Base-by-base conservation (phyloP, 2,888 invertebrate species). In the Seladonia tumulorum region DNA sequence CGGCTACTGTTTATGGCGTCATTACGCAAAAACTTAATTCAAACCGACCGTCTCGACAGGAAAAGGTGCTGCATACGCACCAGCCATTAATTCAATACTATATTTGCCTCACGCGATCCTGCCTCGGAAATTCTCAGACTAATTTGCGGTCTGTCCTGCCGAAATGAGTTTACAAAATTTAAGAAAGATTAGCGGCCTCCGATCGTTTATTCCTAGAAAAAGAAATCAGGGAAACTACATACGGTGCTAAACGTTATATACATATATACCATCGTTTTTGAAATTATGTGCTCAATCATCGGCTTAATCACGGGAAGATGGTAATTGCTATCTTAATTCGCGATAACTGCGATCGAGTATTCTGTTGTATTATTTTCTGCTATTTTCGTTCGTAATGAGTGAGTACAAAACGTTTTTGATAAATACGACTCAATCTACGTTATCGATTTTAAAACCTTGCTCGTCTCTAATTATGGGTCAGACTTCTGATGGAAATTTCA, bases 1-100 rank as follows among this genome's bases (percentile, higher is more conserved):
- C 85, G 66, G 82, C 87, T 82, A 83, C 87, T 80, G 86, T 79
- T 81, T 81, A 77, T 72, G 49, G 66, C 49, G 60, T 79, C 73
- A 82, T 79, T 79, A 74, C 79, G 74, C 57, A 74, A 70, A 70
- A 73, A 79, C 57, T 60, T 79, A 47, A 79, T 82, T 74, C 73
- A 49, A 53, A 10, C 49, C 47, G 60, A 14, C 53, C 49, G 66
- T 53, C 39, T 29, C 25, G 47, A 29, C 81, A 42, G 79, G 75
- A 53, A 74, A 80, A 74, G 75, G 66, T 75, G 79, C 66, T 68
- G 66, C 49, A 79, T 47, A 80, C 73, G 47, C 42, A 74, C 63
- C 78, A 47, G 72, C n/a, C 75, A 66, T 68, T 74, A 80, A 80
- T 80, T 80, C 63, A 79, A 79, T 79, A 49, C 75, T n/a, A 35